Evolutionary conservation across 64 coral and sea anemone genomes (phyloP).

Genomic region (Anthopleura sola): DNA sequence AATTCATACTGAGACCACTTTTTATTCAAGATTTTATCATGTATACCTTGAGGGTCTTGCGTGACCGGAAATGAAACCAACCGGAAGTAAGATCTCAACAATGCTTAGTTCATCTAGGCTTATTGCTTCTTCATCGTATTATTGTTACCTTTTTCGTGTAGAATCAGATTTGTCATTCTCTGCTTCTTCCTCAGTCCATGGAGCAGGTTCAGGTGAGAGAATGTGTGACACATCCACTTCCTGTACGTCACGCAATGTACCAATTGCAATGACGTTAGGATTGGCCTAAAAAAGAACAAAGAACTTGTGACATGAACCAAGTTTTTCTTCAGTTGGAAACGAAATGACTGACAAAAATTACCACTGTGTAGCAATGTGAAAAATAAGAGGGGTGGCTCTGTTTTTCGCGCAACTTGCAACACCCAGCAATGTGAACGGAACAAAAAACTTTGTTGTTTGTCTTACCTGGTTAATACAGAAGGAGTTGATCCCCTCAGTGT

Average conservation of each 20-base stretch:
- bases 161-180: conserved; percentile 54
- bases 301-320: not conserved
- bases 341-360: no score
- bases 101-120: no score
- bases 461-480: conserved; percentile 75
- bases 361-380: no score
- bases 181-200: conserved; percentile 79
- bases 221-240: conserved; percentile 89
- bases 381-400: no score
- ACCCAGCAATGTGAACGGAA: no score
- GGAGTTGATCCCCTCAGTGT: conserved; percentile 67
- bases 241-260: conserved; percentile 83
- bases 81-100: not conserved
- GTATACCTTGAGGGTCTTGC: not conserved
- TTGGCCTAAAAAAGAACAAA: conserved; percentile 58
- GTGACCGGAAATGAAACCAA: not conserved
- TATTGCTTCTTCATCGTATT: not conserved
- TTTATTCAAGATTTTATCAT: not conserved
- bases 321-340: no score
- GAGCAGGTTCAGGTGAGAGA: conserved; percentile 45
- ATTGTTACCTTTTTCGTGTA: conserved; percentile 59
- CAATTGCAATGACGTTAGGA: conserved; percentile 77
- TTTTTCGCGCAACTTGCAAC: no score
- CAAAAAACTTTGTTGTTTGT: no score
- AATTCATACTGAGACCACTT: not conserved